Base-by-base conservation (phyloP, 2,113 vertebrate genomes). In the Lagopus leucura region DNA sequence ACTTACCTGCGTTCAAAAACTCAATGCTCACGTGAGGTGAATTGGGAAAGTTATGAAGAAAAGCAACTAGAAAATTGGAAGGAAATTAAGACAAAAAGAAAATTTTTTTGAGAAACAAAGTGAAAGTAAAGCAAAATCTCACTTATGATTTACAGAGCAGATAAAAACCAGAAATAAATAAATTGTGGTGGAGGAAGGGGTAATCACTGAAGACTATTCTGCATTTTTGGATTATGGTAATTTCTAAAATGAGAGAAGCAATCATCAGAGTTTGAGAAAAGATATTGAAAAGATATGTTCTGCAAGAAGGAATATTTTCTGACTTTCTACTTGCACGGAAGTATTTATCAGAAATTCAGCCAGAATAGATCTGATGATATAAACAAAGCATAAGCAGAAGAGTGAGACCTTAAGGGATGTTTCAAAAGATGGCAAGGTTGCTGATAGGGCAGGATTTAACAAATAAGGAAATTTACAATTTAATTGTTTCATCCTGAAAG, bases 261-360 rank as follows among this genome's bases (percentile, higher is more conserved):
- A 50, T 40, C 58, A 12, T 27, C 20, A 38, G 22, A 0, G 1
- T 75, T 38, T 88, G 28, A 76, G 15, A 70, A 9, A n/a, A n/a
- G n/a, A n/a, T n/a, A n/a, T n/a, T 17, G 57, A 73, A 83, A 90
- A 27, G 36, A 1, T 10, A 47, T 60, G n/a, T 86, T 92, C 30
- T 80, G 25, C 50, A 90, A 89, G 72, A 93, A 88, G 55, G 43
- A 86, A 76, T 27, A 81, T n/a, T 69, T 90, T 77, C 18, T 65
- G n/a, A 66, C 22, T 10, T 73, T 65, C 13, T 57, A n/a, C 25
- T 52, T 57, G 2, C 8, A 30, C 43, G 47, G 45, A 70, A 85
- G 54, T 73, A 65, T 73, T 84, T 79, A 93, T 19, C 11, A 84
- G 77, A 72, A 75, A 54, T 84, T 82, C 11, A 82, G n/a, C 24